Percentiles rank a stretch among this genome's conserved stretches.
Evolutionary conservation across 2,888 invertebrate species (phyloP).

Genomic region (Neoaliturus tenellus): DNA sequence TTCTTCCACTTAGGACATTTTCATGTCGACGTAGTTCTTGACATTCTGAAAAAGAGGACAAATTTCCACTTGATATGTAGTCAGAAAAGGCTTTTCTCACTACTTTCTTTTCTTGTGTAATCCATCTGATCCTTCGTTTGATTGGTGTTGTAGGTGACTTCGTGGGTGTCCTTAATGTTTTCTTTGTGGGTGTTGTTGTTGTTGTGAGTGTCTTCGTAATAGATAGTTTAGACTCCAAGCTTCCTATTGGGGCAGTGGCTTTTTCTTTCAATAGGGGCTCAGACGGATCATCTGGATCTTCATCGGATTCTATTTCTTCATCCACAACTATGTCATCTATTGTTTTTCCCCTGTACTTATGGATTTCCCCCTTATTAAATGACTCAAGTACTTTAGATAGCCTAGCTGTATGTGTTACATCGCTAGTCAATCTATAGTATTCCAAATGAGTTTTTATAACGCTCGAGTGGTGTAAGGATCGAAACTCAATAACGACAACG

Average conservation of each 20-base stretch:
- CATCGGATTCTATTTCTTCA: not conserved
- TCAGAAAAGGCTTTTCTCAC: not conserved
- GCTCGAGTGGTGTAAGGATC: too few species aligned
- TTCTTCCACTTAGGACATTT: not conserved
- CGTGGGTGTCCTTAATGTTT: not conserved
- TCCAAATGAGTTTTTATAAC: conserved; percentile 2
- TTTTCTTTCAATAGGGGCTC: not conserved
- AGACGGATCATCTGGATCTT: not conserved
- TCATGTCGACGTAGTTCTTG: not conserved
- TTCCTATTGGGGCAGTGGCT: too few species aligned
- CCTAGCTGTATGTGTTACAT: not conserved
- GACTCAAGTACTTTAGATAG: not conserved
- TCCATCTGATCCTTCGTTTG: not conserved
- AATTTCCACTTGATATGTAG: not conserved
- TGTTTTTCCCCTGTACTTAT: not conserved
- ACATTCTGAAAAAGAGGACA: not conserved
- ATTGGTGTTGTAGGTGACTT: too few species aligned
- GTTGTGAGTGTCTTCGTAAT: not conserved
- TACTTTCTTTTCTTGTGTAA: not conserved
- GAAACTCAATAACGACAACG: too few species aligned
- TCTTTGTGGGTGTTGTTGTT: not conserved
- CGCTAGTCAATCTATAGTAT: conserved; percentile 1
- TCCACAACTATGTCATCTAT: not conserved
- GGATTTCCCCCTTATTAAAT: not conserved
- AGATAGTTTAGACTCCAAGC: too few species aligned